A percentile compares a stretch with the other conserved stretches of the same genome.
phyloP scores from a whole-genome alignment of 2,888 invertebrate species.

The Blera fallax region DNA sequence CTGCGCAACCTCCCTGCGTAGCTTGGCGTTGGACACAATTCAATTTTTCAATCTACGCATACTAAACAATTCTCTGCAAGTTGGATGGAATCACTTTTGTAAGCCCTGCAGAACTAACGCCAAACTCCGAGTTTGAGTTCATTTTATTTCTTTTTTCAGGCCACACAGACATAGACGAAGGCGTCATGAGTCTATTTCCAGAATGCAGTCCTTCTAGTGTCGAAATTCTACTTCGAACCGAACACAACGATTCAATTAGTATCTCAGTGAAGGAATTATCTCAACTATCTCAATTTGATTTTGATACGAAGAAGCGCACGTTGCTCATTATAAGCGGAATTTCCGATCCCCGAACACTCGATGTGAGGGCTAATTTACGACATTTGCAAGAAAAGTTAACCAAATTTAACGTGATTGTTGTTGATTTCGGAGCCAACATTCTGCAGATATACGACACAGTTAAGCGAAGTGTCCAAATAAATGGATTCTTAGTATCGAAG shows the following conservation, averaged over 20 bases:
- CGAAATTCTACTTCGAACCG: conserved; percentile 76
- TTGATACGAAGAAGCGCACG: conserved; percentile 75
- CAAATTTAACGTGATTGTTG: conserved; percentile 77
- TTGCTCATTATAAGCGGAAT: conserved; percentile 77
- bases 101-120: neutral
- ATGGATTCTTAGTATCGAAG: conserved; percentile 77
- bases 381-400: conserved; percentile 76
- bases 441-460: conserved; percentile 78
- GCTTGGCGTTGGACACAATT: conserved; percentile 60
- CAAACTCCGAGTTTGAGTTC: neutral
- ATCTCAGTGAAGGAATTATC: conserved; percentile 77
- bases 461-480: conserved; percentile 76
- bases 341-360: conserved; percentile 76
- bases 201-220: conserved; percentile 79
- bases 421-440: conserved; percentile 77
- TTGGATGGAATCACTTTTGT: conserved; percentile 45
- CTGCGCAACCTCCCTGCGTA: neutral
- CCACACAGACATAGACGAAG: conserved; percentile 78
- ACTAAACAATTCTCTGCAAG: conserved; percentile 2
- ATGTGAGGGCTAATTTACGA: conserved; percentile 77
- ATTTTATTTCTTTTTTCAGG: conserved; percentile 68
- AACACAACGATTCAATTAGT: conserved; percentile 77
- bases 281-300: conserved; percentile 76
- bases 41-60: conserved; percentile 75
- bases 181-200: conserved; percentile 77